phyloP scores from a whole-genome alignment of 2,113 vertebrate genomes.

The Sinocyclocheilus maitianheensis region DNA sequence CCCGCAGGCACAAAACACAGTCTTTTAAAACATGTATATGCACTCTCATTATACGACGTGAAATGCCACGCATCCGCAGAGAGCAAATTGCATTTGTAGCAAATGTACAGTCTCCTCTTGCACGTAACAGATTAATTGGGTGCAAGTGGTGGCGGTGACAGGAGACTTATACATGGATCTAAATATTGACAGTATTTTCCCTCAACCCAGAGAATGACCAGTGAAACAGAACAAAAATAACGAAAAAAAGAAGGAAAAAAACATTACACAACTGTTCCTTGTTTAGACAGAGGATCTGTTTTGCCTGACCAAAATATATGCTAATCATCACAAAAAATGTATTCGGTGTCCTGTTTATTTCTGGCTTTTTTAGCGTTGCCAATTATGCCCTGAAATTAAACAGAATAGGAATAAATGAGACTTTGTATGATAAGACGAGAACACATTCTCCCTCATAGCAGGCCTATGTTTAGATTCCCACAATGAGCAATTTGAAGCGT shows the following conservation, averaged over 20 bases:
- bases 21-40: neutral
- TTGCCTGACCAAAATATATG: conserved; percentile 8
- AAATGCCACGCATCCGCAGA: neutral
- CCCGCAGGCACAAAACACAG: conserved; percentile 42
- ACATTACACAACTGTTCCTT: neutral
- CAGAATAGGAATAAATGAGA: neutral
- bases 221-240: neutral
- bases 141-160: neutral
- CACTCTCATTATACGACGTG: neutral
- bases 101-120: neutral
- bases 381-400: conserved; percentile 13
- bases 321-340: neutral
- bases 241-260: neutral
- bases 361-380: neutral
- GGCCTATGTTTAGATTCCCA: neutral
- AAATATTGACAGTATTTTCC: neutral
- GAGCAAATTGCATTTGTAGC: neutral
- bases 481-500: neutral
- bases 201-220: neutral
- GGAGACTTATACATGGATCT: neutral
- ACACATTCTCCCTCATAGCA: neutral
- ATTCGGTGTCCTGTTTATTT: neutral
- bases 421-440: neutral
- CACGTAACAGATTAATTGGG: neutral
- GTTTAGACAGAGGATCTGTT: neutral